A percentile compares a stretch with the other conserved stretches of the same genome.
Evolutionary conservation across 2,797 vertebrate genomes (phyloP).

Genomic region (Choloepus didactylus): DNA sequence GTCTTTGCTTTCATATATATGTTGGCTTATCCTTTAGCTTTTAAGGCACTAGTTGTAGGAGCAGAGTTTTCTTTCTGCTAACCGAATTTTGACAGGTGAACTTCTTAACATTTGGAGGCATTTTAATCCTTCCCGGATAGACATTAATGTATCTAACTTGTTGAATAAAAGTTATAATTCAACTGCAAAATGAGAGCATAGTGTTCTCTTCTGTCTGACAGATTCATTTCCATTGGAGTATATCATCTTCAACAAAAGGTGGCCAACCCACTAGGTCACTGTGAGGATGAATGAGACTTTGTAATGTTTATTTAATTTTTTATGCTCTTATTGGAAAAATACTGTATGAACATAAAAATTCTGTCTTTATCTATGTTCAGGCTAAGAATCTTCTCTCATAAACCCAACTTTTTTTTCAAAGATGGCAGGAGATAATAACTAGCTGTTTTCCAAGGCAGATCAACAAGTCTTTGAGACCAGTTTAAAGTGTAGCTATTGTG

Average conservation of each 20-base stretch:
- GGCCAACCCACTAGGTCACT: not conserved
- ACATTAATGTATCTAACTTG: conserved; percentile 37
- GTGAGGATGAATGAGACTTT: not conserved
- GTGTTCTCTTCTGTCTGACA: not conserved
- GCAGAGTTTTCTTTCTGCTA: not conserved
- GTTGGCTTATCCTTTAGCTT: not conserved
- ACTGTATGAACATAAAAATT: not conserved
- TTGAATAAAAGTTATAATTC: conserved; percentile 15
- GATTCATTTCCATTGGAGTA: not conserved
- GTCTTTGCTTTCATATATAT: not conserved
- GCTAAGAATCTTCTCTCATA: not conserved
- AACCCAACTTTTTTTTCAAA: not conserved
- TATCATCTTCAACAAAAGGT: not conserved
- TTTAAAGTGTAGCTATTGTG: not conserved
- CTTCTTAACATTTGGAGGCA: not conserved
- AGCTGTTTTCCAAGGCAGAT: not conserved
- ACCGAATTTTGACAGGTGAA: conserved; percentile 21
- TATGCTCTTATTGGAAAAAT: not conserved
- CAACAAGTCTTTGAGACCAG: not conserved
- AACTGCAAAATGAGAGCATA: not conserved
- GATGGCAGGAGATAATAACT: not conserved
- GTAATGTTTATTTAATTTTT: not conserved
- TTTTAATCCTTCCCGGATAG: conserved; percentile 31
- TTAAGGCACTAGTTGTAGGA: not conserved
- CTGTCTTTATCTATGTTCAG: not conserved